Evolutionary conservation across 1,140 invertebrate genomes (phyloP), one percentile per base, ranked within the genome.

Genomic region (Ptiloglossa arizonensis): DNA sequence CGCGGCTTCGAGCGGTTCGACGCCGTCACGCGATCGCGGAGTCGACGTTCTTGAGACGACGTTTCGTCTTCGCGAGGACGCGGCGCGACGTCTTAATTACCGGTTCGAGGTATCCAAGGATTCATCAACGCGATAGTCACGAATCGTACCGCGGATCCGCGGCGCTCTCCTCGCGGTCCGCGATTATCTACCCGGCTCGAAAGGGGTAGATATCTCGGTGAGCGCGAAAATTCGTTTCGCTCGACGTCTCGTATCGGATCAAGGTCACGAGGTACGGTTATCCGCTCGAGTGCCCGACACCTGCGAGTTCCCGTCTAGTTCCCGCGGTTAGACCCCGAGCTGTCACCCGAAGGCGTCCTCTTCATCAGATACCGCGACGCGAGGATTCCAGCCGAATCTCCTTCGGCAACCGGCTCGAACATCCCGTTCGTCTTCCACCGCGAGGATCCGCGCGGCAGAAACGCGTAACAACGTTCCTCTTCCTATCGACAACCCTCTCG

Each of bases 341-440:
- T 90, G 90, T 91, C 90, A 90, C 77, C 73, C 83, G 63, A 68
- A 83, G 84, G 86, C 83, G 87, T 79, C 70, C 86, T 90, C 87
- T 90, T 89, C 89, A 89, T 91, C 90, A 89, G 89, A 91, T 90
- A 90, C 78, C 72, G 78, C 81, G 87, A 88, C 87, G 83, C 84
- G 27, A 79, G 81, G 83, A 89, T 88, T 81, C 87, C n/a, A 62
- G 59, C n/a, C 82, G 85, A 64, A 74, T 72, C 68, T 74, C 62
- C 48, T 19, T 60, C 59, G 13, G 64, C 64, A 67, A 50, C 56
- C 56, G 59, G 74, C 62, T 69, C 72, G 22, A n/a, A 69, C 80
- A 72, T 64, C 75, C 85, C 80, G 75, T 76, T 64, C 68, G 48
- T 79, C 77, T 77, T 81, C 79, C 79, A 57, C 15, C 76, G 64